Conservation (phyloP, 2,113 vertebrate species). For the Lonchura striata region DNA sequence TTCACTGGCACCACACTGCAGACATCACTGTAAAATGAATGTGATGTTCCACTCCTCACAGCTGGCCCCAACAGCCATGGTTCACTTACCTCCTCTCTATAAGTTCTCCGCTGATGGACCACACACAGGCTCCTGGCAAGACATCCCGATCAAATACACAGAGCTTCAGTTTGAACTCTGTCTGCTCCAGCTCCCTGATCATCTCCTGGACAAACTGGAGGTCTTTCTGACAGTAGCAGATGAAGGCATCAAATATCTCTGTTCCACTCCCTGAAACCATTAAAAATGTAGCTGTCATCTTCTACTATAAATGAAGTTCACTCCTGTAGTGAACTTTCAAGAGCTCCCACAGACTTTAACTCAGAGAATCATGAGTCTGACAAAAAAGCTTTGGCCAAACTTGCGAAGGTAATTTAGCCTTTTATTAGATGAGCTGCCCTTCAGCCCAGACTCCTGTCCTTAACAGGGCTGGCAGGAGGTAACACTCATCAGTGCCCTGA, state of each 20-base stretch:
- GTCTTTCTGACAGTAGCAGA: conserved; percentile 94
- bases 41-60: background rate
- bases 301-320: background rate
- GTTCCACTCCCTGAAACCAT: conserved; percentile 73
- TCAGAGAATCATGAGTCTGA: background rate
- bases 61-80: background rate
- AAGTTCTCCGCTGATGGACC: conserved; percentile 94
- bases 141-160: conserved; percentile 96
- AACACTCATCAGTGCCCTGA: background rate
- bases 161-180: conserved; percentile 84
- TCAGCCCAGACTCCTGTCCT: background rate
- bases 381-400: background rate
- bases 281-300: background rate
- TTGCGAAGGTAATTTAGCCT: background rate
- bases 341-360: background rate
- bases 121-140: conserved; percentile 91
- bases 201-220: conserved; percentile 93
- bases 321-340: background rate
- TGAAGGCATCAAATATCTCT: conserved; percentile 93
- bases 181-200: conserved; percentile 92
- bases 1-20: background rate
- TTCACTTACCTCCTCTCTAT: conserved; percentile 87
- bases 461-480: background rate
- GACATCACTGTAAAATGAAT: background rate
- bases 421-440: background rate